These are phyloP conservation scores for Jaculus jaculus DNA, from an alignment of 2,113 vertebrate genomes.

Conservation along the genomic window DNA sequence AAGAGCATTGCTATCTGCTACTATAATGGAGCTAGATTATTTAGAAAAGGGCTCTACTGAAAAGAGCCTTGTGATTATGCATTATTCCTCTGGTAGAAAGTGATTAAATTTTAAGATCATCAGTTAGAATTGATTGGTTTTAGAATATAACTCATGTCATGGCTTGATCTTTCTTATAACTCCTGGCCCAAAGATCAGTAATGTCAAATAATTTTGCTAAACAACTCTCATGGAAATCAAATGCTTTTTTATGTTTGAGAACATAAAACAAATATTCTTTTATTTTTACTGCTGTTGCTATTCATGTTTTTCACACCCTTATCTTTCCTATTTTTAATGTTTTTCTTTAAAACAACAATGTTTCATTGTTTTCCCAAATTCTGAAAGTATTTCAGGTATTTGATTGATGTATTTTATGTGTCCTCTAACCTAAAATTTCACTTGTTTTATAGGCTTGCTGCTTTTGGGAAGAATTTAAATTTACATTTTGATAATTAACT, in stretches of 20 bases:
- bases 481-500: background rate
- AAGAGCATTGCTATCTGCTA: constrained; percentile 34
- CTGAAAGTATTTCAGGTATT: background rate
- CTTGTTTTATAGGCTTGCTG: background rate
- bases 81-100: constrained; percentile 50
- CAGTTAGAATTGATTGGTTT: constrained; percentile 50
- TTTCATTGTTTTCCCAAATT: background rate
- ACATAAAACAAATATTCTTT: background rate
- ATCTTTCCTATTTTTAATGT: constrained; percentile 6
- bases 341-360: background rate
- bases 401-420: background rate
- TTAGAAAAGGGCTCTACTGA: constrained; percentile 20
- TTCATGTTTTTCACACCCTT: background rate
- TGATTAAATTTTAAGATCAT: constrained; percentile 54
- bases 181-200: background rate
- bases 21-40: constrained; percentile 50
- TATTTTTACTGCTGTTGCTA: background rate
- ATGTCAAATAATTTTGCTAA: background rate
- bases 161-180: constrained; percentile 31
- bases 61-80: constrained; percentile 53
- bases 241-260: background rate
- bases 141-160: constrained; percentile 33
- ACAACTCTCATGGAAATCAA: background rate
- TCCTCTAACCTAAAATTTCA: background rate
- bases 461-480: constrained; percentile 6